These are phyloP conservation scores for Metallyticus violacea DNA, from an alignment of 2,888 invertebrate species.

Conservation along the genomic window DNA sequence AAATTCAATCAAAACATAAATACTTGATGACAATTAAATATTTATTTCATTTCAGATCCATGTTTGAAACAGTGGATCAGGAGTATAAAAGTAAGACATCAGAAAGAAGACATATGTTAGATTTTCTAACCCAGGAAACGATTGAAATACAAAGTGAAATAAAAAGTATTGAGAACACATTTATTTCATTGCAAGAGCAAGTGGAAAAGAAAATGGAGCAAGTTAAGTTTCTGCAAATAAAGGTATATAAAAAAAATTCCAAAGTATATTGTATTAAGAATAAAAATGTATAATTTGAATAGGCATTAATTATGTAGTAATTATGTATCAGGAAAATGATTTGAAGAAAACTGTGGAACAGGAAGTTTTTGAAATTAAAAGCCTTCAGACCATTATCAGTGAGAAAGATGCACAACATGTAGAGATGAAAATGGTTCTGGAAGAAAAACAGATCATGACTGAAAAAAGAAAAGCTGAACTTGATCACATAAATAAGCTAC, in stretches of 20 bases:
- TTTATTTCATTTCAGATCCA: background rate
- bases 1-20: too few relatives aligned
- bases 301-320: background rate
- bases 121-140: background rate
- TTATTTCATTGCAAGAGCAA: background rate
- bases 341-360: background rate
- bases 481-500: background rate
- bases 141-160: background rate
- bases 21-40: too few relatives aligned
- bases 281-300: background rate
- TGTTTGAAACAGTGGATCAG: background rate
- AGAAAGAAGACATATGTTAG: background rate
- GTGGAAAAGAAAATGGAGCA: background rate
- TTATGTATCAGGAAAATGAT: background rate
- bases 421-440: background rate
- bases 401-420: background rate
- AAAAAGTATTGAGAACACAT: background rate
- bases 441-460: background rate
- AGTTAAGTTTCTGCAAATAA: background rate
- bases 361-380: background rate
- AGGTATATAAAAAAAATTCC: background rate
- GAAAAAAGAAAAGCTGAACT: background rate
- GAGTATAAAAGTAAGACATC: background rate
- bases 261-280: background rate
- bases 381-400: background rate